Evolutionary conservation across 1,140 invertebrate genomes (phyloP), one percentile per base, ranked within the genome.

Genomic region (Acyrthosiphon pisum): DNA sequence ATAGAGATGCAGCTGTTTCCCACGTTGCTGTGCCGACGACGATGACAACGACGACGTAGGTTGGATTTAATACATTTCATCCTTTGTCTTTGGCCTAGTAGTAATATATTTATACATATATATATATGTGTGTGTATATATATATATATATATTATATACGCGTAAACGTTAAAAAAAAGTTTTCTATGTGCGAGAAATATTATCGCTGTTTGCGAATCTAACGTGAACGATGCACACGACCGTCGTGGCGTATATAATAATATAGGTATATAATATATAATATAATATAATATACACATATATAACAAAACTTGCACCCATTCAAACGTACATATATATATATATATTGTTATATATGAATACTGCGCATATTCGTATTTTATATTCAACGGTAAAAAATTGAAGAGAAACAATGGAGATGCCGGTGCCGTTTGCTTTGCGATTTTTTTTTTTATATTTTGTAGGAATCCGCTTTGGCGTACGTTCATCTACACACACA

Each of bases 351-450:
- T 56, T 56, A 68, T 68, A 68, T 68, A 68, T 68, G 60, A 86
- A 26, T 26, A 86, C 41, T 9, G 23, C 41, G 11, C 41, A 44
- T 26, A 44, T 86, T 83, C 23, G 60, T 35, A 88, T 88, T 50
- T 88, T 88, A 50, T 50, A 88, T 88, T 88, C 86, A 35, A 88
- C 6, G 46, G 30, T 50, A 50, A 88, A 88, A 88, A 88, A 50
- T 88, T 88, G 46, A 50, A 88, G 46, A 88, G 86, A 88, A 53
- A 88, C 46, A 88, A 88, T 50, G 35, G 30, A n/a, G 30, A 18
- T 23, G 30, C 44, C 44, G 20, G 44, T n/a, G 46, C 46, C 86
- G 46, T 87, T 87, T 87, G 46, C 44, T 48, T 48, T 48, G 46
- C 23, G 30, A 87, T 87, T n/a, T 87, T 87, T 87, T 30, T 87